A percentile compares a stretch with the other conserved stretches of the same genome.
Conservation (phyloP, 2,113 vertebrate genomes). For the Rhinolophus sinicus region DNA sequence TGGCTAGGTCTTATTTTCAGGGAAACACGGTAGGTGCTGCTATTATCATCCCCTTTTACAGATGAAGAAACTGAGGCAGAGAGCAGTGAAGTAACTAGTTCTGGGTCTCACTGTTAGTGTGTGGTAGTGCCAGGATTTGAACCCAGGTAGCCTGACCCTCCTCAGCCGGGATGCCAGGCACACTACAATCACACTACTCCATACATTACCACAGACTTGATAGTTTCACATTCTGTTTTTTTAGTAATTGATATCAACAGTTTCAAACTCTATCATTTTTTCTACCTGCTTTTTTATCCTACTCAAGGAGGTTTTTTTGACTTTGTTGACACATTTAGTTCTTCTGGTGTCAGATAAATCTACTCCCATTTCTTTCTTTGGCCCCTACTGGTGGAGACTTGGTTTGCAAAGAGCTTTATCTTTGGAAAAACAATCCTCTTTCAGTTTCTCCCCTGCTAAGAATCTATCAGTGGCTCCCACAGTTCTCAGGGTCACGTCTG, state of each 20-base stretch:
- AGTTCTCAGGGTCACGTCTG: not conserved
- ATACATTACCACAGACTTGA: not conserved
- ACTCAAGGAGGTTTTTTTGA: not conserved
- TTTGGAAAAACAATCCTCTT: not conserved
- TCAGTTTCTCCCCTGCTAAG: not conserved
- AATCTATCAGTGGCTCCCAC: not conserved
- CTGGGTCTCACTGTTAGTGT: not conserved
- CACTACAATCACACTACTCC: not conserved
- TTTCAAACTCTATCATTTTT: not conserved
- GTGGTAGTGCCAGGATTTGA: not conserved
- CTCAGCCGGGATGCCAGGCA: not conserved
- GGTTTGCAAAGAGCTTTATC: constrained; percentile 11
- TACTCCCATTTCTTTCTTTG: not conserved
- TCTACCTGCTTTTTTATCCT: not conserved
- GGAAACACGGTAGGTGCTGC: no score
- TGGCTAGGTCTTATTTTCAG: no score
- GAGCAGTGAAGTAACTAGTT: not conserved
- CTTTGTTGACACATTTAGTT: not conserved
- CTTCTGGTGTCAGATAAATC: not conserved
- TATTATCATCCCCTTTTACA: not conserved
- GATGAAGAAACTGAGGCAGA: not conserved
- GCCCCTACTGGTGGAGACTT: not conserved
- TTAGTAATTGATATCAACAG: not conserved
- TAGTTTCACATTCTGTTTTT: not conserved
- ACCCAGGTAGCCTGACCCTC: not conserved